A percentile compares a stretch with the other conserved stretches of the same genome.
phyloP scores from a whole-genome alignment of 2,113 vertebrate genomes.

The Phrynocephalus versicolor region DNA sequence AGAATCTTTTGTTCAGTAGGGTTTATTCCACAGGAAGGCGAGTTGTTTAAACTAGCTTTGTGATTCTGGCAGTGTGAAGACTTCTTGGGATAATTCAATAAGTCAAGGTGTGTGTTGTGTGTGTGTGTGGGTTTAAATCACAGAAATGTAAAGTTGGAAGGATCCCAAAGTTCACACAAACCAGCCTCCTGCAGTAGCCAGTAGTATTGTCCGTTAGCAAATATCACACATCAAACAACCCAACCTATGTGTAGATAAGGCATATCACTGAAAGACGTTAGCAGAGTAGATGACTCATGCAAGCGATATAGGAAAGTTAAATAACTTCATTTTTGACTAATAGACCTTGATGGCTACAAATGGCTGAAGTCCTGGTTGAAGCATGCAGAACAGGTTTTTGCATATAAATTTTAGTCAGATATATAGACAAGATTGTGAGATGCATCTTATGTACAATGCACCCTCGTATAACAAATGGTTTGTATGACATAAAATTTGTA shows the following conservation, averaged over 20 bases:
- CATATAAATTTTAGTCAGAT: background rate
- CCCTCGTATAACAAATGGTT: no score
- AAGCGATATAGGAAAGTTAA: background rate
- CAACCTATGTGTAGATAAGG: background rate
- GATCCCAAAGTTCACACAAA: background rate
- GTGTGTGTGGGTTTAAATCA: background rate
- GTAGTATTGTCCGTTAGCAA: background rate
- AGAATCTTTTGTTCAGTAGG: conserved; percentile 11
- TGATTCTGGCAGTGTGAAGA: background rate
- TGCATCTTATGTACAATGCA: background rate
- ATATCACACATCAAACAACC: background rate
- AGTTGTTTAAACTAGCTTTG: background rate
- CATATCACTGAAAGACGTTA: background rate
- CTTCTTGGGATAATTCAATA: background rate
- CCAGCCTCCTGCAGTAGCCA: background rate
- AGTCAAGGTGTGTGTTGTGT: background rate
- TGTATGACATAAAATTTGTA: no score
- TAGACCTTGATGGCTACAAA: background rate
- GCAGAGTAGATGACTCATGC: background rate
- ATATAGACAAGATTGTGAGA: background rate
- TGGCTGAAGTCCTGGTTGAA: background rate
- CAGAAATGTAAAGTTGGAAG: background rate
- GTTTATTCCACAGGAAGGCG: background rate
- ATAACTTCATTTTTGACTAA: background rate
- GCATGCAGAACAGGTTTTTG: background rate